These are phyloP conservation scores for Aspidiotus rigidus DNA, from an alignment of 2,888 invertebrate species.

Conservation along the genomic window DNA sequence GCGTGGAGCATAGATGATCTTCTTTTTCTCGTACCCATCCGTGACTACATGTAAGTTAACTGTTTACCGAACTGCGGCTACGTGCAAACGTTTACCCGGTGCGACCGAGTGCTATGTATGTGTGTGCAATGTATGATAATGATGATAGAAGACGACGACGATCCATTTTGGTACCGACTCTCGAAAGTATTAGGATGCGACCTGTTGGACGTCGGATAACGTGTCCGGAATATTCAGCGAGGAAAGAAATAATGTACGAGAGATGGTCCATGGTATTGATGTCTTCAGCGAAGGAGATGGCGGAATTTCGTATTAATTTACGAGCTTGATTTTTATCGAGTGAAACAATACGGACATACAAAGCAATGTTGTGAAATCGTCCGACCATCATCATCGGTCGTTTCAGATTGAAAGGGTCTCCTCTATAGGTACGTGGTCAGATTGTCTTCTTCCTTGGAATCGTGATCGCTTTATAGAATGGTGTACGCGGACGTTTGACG, in stretches of 20 bases:
- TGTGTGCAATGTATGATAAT: constrained; percentile 4
- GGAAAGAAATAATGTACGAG: neutral
- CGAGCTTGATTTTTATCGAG: constrained; percentile 3
- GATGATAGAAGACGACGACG: neutral
- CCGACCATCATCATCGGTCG: no score
- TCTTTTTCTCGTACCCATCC: constrained; percentile 17
- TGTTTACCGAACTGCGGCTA: constrained; percentile 3
- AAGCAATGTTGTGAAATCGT: neutral
- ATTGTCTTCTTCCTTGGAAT: no score
- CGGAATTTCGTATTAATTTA: neutral
- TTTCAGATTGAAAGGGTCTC: neutral
- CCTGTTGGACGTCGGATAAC: constrained; percentile 21
- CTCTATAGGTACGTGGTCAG: no score
- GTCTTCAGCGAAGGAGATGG: neutral
- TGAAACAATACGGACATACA: neutral
- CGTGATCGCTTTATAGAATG: no score
- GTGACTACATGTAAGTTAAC: constrained; percentile 4
- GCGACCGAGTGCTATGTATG: neutral
- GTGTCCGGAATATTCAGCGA: constrained; percentile 16
- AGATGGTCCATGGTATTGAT: constrained; percentile 1
- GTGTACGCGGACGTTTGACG: no score
- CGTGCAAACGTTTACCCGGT: constrained; percentile 3
- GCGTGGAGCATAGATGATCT: constrained; percentile 29
- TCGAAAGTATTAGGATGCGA: constrained; percentile 26
- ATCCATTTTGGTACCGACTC: constrained; percentile 2